Base-by-base conservation (phyloP, 2,888 invertebrate genomes). In the Drosophila paracracens region DNA sequence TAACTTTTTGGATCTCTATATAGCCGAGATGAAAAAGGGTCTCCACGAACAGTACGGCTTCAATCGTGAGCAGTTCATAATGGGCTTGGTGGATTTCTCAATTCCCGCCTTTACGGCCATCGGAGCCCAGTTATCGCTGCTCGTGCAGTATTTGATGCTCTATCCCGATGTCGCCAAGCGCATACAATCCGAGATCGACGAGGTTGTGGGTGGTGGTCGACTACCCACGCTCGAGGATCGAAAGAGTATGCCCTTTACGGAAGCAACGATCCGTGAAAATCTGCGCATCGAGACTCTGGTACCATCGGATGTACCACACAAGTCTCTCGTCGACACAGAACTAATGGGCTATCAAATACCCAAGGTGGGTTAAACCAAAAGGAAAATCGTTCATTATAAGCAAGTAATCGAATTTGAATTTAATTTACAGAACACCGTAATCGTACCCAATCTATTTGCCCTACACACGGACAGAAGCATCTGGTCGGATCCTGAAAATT, bases 401-500 rank as follows among this genome's bases (percentile, higher is more conserved):
- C 8, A 35, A 6, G 8, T 13, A 7, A 4, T n/a, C 13, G 5
- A 38, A 16, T 54, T 16, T 6, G 10, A 18, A 27, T 29, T 21
- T 3, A 21, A n/a, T 43, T 2, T 21, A 1, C 81, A 95, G 94
- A 93, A 94, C 29, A 94, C 95, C 0, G 82, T 95, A 63, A 74
- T 96, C 0, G 90, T 94, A 35, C 93, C 95, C 0, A 95, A 95
- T 79, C 92, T 95, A 5, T 91, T 93, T 54, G 93, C 93, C 40
- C 92, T 95, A 69, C 95, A 96, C 82, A 93, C 92, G 82, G 95
- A 96, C 84, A 93, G 94, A 33, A 93, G 94, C 0, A 82, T 94
- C 6, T 96, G 96, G 96, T 94, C 94, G 0, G 95, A 96, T 89
- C 96, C 96, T 0, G 94, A 95, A 61, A 93, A 93, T 59, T 96